Conservation (phyloP, 2,113 vertebrate species). For the Petaurus breviceps region DNA sequence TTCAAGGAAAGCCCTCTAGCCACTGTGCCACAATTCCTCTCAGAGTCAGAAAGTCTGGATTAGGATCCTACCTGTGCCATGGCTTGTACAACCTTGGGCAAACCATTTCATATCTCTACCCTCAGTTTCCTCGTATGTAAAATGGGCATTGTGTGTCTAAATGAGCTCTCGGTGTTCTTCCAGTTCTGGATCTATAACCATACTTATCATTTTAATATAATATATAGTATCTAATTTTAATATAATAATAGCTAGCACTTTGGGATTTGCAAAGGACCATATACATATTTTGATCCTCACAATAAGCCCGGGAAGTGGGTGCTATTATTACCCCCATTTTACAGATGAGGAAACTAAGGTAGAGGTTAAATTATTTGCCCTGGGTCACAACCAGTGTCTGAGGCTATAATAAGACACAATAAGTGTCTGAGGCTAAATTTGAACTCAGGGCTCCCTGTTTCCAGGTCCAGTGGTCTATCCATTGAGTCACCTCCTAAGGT, state of each 20-base stretch:
- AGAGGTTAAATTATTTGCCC: background rate
- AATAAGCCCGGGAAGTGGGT: background rate
- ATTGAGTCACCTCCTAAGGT: background rate
- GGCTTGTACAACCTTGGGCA: no score
- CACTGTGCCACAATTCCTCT: background rate
- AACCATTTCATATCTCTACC: no score
- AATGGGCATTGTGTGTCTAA: background rate
- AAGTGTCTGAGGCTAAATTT: background rate
- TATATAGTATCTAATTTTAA: no score
- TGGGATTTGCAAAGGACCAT: background rate
- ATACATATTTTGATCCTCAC: background rate
- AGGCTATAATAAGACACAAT: no score
- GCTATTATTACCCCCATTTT: no score
- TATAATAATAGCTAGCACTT: background rate
- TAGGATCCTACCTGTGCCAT: background rate
- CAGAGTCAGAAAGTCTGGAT: background rate
- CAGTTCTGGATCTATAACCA: background rate
- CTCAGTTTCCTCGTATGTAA: background rate
- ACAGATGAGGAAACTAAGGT: background rate
- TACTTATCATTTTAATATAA: background rate
- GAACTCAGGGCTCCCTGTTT: background rate
- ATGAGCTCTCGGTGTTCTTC: background rate
- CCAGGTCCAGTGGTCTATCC: background rate
- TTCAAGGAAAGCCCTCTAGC: background rate
- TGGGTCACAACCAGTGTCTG: no score